Conservation (phyloP, 2,113 vertebrate genomes). For the Eolophus roseicapilla region DNA sequence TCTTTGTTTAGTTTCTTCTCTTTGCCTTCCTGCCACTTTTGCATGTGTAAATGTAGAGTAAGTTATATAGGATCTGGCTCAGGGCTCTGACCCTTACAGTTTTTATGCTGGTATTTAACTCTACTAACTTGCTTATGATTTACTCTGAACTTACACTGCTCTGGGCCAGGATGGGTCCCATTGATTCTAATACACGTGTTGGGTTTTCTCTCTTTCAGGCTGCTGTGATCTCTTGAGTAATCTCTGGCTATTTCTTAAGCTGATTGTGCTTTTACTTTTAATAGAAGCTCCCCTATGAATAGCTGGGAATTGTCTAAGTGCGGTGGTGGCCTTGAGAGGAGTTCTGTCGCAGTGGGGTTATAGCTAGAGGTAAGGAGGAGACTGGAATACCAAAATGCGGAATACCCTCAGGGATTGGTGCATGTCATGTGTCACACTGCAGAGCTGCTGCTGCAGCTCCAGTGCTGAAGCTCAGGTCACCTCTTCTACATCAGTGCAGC, state of each 20-base stretch:
- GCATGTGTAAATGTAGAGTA: background rate
- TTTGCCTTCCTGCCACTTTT: background rate
- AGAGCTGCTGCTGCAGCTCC: slow-evolving; percentile 22
- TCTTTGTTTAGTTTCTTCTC: background rate
- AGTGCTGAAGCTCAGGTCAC: background rate
- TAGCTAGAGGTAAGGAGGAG: background rate
- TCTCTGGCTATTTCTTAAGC: slow-evolving; percentile 66
- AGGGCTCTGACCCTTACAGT: background rate
- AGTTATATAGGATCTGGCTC: background rate
- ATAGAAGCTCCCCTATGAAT: slow-evolving; percentile 65
- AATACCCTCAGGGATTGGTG: background rate
- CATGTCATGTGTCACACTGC: background rate
- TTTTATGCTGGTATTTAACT: background rate
- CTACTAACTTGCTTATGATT: background rate
- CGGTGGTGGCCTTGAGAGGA: slow-evolving; percentile 14
- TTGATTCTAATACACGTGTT: background rate
- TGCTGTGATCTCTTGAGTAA: slow-evolving; percentile 62
- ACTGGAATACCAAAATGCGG: background rate
- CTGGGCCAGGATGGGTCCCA: background rate
- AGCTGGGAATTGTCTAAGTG: slow-evolving; percentile 31
- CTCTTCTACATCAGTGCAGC: background rate
- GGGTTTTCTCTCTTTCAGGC: background rate
- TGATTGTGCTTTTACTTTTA: slow-evolving; percentile 71
- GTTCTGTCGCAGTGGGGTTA: background rate
- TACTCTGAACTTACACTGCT: background rate